These are phyloP conservation scores for Meriones psammophilus DNA, from an alignment of 2,797 vertebrate species.

Conservation along the genomic window DNA sequence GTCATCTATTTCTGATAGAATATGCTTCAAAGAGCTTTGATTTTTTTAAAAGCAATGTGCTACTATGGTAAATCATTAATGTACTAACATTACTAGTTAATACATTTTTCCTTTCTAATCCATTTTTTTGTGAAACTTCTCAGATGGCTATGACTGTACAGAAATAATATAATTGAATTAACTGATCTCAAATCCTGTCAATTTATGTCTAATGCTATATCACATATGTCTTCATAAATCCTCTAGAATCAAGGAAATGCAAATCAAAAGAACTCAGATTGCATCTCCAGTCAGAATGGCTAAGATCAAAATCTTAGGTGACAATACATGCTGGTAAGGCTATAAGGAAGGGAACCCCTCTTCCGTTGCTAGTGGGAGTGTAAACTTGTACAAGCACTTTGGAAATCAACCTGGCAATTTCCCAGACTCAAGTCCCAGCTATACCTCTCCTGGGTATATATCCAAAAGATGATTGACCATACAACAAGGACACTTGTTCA, in stretches of 20 bases:
- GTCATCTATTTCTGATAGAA: neutral
- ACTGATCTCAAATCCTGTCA: neutral
- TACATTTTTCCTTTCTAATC: neutral
- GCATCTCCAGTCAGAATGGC: no score
- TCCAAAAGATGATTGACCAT: no score
- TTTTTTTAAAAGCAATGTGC: neutral
- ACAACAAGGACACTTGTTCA: no score
- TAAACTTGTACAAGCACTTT: no score
- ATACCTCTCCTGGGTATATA: no score
- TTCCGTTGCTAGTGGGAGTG: no score
- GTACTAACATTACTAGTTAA: neutral
- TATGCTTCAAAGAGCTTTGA: neutral
- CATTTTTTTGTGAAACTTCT: neutral
- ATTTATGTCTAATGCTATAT: neutral
- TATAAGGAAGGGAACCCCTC: no score
- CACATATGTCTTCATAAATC: neutral
- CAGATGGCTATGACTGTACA: neutral
- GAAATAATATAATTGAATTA: slow-evolving; percentile 42
- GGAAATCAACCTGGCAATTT: no score
- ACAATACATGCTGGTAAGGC: no score
- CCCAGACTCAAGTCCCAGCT: no score
- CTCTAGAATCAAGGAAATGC: neutral
- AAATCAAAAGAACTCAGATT: no score
- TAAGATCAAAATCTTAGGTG: no score
- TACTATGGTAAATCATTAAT: neutral